These are phyloP conservation scores for Dufourea novaeangliae DNA, from an alignment of 1,140 invertebrate genomes.

Conservation along the genomic window DNA sequence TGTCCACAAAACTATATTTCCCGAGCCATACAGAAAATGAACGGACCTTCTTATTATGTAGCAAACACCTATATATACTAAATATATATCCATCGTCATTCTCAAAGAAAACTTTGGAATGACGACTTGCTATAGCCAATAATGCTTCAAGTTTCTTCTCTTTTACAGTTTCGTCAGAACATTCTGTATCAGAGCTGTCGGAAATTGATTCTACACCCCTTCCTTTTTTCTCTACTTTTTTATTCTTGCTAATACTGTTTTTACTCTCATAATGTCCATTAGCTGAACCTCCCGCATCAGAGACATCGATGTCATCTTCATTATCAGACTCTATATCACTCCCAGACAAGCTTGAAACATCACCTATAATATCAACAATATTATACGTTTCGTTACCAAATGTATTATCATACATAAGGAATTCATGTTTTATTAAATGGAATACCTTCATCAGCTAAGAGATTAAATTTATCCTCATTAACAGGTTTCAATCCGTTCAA, in stretches of 20 bases:
- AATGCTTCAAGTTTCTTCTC: conserved; percentile 71
- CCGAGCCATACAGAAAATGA: conserved; percentile 18
- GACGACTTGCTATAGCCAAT: conserved; percentile 83
- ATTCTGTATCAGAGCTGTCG: conserved; percentile 73
- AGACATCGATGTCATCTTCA: conserved; percentile 80
- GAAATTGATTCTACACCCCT: conserved; percentile 62
- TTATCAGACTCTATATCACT: conserved; percentile 86
- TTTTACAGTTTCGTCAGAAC: conserved; percentile 59
- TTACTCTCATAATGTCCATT: conserved; percentile 58
- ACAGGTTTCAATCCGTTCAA: conserved; percentile 83
- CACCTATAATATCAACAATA: conserved; percentile 77
- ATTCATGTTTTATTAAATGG: background rate
- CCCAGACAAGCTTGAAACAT: conserved; percentile 89
- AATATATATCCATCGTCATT: conserved; percentile 86
- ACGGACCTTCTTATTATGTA: conserved; percentile 85
- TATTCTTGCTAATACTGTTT: conserved; percentile 46
- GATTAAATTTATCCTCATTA: conserved; percentile 83
- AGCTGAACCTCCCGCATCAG: conserved; percentile 76
- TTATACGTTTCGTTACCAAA: background rate
- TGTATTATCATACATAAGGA: background rate
- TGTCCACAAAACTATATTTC: background rate
- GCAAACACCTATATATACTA: conserved; percentile 87
- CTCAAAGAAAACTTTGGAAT: conserved; percentile 88
- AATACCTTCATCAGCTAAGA: conserved; percentile 75
- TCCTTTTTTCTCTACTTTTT: conserved; percentile 60